Evolutionary conservation across 2,113 vertebrate species (phyloP).

Genomic region (Melanerpes aurifrons): DNA sequence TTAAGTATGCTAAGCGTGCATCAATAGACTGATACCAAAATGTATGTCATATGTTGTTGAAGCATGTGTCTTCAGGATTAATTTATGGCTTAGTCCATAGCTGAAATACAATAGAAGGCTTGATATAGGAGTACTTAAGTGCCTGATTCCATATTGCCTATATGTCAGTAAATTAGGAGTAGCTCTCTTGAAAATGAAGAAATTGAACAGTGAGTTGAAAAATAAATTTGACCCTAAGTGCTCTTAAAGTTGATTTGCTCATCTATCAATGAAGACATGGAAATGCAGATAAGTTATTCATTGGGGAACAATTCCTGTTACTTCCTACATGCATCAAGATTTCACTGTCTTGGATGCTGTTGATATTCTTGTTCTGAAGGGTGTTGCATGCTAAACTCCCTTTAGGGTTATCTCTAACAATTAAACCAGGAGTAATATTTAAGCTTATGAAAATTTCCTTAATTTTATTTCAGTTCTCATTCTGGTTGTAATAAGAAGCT

Average conservation of each 20-base stretch:
- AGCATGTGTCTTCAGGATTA: background rate
- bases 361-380: background rate
- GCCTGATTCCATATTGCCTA: background rate
- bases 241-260: background rate
- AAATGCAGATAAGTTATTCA: background rate
- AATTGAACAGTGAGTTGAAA: background rate
- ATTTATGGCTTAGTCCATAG: background rate
- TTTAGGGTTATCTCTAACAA: background rate
- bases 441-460: conserved; percentile 17
- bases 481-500: background rate
- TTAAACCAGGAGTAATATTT: conserved; percentile 10
- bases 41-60: background rate
- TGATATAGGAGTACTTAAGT: background rate
- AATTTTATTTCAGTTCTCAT: conserved; percentile 19
- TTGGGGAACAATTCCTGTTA: background rate
- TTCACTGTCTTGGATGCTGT: background rate
- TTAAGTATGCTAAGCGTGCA: background rate
- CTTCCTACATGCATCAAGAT: background rate
- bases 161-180: background rate
- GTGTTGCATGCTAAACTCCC: background rate
- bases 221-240: background rate
- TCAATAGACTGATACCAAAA: background rate
- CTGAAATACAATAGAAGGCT: background rate
- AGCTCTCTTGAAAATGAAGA: background rate
- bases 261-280: background rate